phyloP scores from a whole-genome alignment of 2,797 vertebrate genomes.

The Chromis chromis region DNA sequence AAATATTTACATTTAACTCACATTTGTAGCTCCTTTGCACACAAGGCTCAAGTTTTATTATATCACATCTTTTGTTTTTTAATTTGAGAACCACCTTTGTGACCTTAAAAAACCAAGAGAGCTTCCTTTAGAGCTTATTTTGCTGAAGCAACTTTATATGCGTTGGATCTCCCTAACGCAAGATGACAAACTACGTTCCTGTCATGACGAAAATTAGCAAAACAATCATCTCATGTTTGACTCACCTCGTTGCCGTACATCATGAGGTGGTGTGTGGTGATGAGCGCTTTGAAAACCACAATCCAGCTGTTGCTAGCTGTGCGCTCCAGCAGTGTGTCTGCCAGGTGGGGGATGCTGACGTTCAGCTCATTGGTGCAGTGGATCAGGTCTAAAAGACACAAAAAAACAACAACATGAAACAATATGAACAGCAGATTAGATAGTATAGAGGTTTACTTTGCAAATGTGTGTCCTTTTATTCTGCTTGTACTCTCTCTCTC shows the following conservation, averaged over 20 bases:
- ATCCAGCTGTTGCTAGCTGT: constrained; percentile 95
- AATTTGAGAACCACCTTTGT: not conserved
- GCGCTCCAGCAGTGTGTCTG: constrained; percentile 92
- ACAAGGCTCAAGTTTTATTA: no score
- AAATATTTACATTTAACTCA: not conserved
- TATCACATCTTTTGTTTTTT: not conserved
- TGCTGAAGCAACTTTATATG: not conserved
- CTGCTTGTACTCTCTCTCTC: not conserved
- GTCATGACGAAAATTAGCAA: no score
- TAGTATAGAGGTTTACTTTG: not conserved
- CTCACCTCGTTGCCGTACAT: constrained; percentile 96
- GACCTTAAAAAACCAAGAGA: not conserved
- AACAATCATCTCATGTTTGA: no score
- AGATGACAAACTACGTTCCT: not conserved
- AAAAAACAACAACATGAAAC: constrained; percentile 8
- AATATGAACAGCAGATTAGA: not conserved
- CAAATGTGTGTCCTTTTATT: not conserved
- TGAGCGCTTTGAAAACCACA: constrained; percentile 98
- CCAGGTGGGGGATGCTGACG: constrained; percentile 93
- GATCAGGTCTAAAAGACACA: constrained; percentile 87
- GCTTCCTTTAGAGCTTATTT: constrained; percentile 1
- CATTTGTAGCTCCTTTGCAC: not conserved
- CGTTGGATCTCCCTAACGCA: not conserved
- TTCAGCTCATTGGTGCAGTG: constrained; percentile 97
- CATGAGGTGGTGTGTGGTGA: constrained; percentile 98